Conservation (phyloP, 2,888 invertebrate genomes). For the Malthinus seriepunctatus region DNA sequence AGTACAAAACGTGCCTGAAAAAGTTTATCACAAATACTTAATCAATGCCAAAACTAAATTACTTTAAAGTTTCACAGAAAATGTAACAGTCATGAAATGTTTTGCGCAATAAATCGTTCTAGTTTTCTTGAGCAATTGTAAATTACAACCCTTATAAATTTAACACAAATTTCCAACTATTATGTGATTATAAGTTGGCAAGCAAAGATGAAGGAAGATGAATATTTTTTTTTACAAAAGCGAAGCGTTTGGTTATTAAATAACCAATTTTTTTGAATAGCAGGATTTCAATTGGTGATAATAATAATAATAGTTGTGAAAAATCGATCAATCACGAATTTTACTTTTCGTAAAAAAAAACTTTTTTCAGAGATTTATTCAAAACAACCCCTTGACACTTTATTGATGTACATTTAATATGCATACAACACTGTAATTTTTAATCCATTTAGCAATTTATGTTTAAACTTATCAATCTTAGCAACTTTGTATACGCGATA, state of each 20-base stretch:
- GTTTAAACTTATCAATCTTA: conserved; percentile 3
- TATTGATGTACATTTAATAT: neutral
- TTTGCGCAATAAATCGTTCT: conserved; percentile 7
- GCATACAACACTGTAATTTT: neutral
- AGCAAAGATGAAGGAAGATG: too few species aligned
- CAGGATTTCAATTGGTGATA: neutral
- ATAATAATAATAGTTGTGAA: neutral
- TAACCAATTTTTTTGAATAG: neutral
- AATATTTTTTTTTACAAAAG: neutral
- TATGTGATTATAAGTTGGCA: neutral
- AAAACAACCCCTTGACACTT: neutral
- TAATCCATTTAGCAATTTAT: too few species aligned
- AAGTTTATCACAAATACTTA: conserved; percentile 8
- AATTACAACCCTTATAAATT: neutral
- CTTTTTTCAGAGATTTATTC: neutral
- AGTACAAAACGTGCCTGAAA: conserved; percentile 1
- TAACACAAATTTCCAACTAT: conserved; percentile 2
- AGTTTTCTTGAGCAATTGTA: conserved; percentile 5
- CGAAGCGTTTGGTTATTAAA: neutral
- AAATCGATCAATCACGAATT: neutral
- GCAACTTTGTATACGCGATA: neutral
- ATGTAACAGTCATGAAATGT: conserved; percentile 4
- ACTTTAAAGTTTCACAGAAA: conserved; percentile 7
- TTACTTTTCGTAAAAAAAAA: neutral
- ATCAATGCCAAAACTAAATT: conserved; percentile 8